Percentiles rank a stretch among this genome's conserved stretches.
These are phyloP conservation scores for Archilochus colubris DNA, from an alignment of 2,113 vertebrate species.

Conservation along the genomic window DNA sequence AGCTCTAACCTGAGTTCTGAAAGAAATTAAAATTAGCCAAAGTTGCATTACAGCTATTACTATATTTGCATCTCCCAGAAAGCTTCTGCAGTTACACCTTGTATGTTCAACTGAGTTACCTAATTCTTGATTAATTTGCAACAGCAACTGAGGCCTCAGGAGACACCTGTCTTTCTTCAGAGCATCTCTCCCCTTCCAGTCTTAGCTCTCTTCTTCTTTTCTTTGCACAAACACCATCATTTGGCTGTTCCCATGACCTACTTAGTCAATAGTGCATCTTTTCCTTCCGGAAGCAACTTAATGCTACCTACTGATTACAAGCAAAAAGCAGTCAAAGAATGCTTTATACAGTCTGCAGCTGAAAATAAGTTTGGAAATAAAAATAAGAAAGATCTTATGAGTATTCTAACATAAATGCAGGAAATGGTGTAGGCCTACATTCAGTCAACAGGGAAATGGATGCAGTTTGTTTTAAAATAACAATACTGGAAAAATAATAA, in stretches of 20 bases:
- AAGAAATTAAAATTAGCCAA: not conserved
- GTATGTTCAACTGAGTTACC: not conserved
- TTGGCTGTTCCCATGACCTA: constrained; percentile 10
- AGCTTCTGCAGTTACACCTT: not conserved
- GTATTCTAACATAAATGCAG: not conserved
- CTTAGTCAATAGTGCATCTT: not conserved
- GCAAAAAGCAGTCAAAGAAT: not conserved
- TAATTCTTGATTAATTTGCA: not conserved
- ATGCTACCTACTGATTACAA: not conserved
- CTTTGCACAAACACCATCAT: not conserved
- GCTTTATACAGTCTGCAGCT: not conserved
- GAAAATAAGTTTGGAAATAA: not conserved
- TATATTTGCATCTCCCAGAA: not conserved
- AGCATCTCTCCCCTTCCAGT: not conserved
- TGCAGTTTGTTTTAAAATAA: not conserved
- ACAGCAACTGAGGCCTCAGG: not conserved
- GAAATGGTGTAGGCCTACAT: not conserved
- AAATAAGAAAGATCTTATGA: not conserved
- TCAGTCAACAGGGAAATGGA: not conserved
- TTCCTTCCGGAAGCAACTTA: not conserved
- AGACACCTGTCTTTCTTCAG: not conserved
- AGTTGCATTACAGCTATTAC: not conserved
- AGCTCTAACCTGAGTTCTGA: not conserved
- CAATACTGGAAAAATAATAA: not conserved
- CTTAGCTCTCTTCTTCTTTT: not conserved